Conservation (phyloP, 2,113 vertebrate species). For the Recurvirostra avosetta region DNA sequence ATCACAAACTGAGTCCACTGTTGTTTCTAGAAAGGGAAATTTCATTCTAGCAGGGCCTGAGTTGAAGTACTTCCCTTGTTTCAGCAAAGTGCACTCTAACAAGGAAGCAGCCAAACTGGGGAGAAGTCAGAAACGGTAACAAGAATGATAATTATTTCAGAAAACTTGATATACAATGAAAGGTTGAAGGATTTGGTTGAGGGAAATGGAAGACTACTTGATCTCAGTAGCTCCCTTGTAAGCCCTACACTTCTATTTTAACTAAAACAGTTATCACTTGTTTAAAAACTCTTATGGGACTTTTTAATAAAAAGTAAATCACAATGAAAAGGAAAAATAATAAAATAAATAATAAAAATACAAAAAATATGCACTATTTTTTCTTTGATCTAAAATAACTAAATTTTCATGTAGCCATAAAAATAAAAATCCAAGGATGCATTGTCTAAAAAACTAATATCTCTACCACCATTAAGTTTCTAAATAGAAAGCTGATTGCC, state of each 20-base stretch:
- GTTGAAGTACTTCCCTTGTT: neutral
- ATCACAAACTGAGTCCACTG: neutral
- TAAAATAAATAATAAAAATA: neutral
- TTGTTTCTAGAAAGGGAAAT: neutral
- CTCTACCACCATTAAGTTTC: neutral
- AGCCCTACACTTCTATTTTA: neutral
- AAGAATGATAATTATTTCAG: neutral
- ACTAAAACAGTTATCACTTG: neutral
- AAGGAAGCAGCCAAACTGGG: neutral
- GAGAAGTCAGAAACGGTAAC: neutral
- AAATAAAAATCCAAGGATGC: neutral
- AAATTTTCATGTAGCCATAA: neutral
- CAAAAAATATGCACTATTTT: neutral
- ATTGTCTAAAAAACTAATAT: neutral
- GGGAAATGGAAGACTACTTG: neutral
- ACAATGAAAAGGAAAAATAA: neutral
- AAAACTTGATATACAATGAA: neutral
- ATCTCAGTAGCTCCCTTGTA: neutral
- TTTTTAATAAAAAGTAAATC: neutral
- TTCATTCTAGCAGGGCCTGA: neutral
- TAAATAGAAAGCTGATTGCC: neutral
- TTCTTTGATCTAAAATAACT: neutral
- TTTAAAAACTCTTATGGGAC: neutral
- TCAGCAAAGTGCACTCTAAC: neutral
- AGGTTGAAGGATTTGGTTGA: neutral